Evolutionary conservation across 2,113 vertebrate genomes (phyloP).

Genomic region (Halichoeres trimaculatus): DNA sequence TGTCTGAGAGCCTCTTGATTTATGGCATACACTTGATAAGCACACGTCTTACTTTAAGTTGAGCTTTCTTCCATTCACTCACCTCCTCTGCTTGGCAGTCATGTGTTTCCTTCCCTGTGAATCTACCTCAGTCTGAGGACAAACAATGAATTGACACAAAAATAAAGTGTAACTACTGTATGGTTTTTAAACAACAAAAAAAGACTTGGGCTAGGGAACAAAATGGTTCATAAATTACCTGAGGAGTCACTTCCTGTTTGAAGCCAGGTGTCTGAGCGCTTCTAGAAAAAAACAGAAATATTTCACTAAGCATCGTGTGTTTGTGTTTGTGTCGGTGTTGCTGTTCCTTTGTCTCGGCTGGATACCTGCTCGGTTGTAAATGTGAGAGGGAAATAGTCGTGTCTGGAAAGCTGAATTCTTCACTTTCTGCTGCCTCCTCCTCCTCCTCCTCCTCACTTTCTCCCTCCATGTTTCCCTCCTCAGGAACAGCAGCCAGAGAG

Average conservation of each 20-base stretch:
- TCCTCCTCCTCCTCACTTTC: slow-evolving; percentile 18
- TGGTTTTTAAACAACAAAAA: not conserved
- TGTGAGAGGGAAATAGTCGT: slow-evolving; percentile 94
- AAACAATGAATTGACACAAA: not conserved
- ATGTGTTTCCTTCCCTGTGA: slow-evolving; percentile 88
- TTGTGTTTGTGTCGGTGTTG: not conserved
- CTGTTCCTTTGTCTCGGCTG: not conserved
- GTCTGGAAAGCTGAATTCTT: slow-evolving; percentile 88
- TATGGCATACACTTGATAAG: not conserved
- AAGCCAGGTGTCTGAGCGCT: slow-evolving; percentile 65
- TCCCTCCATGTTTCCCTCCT: slow-evolving; percentile 18
- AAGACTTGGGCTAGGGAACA: too few species aligned
- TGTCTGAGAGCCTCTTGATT: not conserved
- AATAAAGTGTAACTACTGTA: not conserved
- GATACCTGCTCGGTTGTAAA: slow-evolving; percentile 90
- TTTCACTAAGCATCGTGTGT: not conserved
- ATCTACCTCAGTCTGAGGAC: slow-evolving; percentile 82
- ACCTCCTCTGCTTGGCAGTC: slow-evolving; percentile 96
- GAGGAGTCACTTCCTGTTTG: slow-evolving; percentile 78
- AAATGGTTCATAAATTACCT: slow-evolving; percentile 72
- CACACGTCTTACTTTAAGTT: too few species aligned
- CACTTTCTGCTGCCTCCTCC: slow-evolving; percentile 41
- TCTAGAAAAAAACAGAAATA: slow-evolving; percentile 49
- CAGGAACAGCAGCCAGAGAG: slow-evolving; percentile 20
- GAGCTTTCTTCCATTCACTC: slow-evolving; percentile 44